Percentiles rank a stretch among this genome's conserved stretches.
Evolutionary conservation across 2,888 invertebrate genomes (phyloP).

Genomic region (Pyrochroa serraticornis): DNA sequence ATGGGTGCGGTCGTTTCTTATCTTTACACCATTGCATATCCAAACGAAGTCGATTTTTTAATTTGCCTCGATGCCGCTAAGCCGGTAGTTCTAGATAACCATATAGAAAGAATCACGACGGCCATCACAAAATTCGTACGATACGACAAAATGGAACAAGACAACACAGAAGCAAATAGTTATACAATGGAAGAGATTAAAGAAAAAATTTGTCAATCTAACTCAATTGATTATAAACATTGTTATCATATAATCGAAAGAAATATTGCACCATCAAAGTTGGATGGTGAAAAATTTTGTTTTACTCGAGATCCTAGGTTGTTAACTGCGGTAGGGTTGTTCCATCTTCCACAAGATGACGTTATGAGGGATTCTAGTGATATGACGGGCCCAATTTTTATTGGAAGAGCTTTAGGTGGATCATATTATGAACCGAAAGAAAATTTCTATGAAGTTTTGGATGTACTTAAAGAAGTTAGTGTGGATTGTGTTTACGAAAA

Average conservation of each 20-base stretch:
- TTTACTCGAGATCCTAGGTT: constrained; percentile 71
- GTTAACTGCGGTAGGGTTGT: constrained; percentile 61
- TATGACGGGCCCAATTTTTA: constrained; percentile 68
- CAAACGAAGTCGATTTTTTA: constrained; percentile 65
- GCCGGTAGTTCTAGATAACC: constrained; percentile 37
- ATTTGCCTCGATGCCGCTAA: constrained; percentile 64
- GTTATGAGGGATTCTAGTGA: constrained; percentile 62
- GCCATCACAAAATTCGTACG: constrained; percentile 59
- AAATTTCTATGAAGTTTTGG: constrained; percentile 63
- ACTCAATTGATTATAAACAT: constrained; percentile 63
- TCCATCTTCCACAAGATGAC: constrained; percentile 61
- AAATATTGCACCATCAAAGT: constrained; percentile 62
- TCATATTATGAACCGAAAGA: constrained; percentile 63
- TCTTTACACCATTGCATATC: constrained; percentile 67
- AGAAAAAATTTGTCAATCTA: constrained; percentile 62
- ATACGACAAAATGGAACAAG: constrained; percentile 52
- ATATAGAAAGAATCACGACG: constrained; percentile 50
- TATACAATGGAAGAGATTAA: constrained; percentile 69
- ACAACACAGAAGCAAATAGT: constrained; percentile 62
- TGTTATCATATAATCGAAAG: constrained; percentile 64
- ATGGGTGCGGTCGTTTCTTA: constrained; percentile 69
- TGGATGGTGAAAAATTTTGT: constrained; percentile 65
- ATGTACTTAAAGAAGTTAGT: constrained; percentile 61
- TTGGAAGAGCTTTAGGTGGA: constrained; percentile 62
- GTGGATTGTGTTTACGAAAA: constrained; percentile 65